Evolutionary conservation across 2,888 invertebrate species (phyloP).

Genomic region (Drosophila kuntzei): DNA sequence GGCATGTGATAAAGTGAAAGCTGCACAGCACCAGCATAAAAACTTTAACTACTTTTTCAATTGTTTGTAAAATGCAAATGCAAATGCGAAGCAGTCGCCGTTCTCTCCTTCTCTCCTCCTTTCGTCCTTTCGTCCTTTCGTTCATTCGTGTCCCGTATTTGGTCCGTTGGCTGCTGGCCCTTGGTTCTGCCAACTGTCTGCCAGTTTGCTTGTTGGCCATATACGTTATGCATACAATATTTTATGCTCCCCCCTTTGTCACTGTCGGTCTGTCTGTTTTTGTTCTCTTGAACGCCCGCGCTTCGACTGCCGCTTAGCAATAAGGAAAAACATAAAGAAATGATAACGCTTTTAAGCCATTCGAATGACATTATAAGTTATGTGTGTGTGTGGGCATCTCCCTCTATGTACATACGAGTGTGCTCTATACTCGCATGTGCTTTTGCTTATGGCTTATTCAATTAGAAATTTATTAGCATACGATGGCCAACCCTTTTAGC

Average conservation of each 20-base stretch:
- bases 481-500: conserved; percentile 29
- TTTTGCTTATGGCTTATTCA: conserved; percentile 68
- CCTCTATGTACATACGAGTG: background rate
- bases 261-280: conserved; percentile 15
- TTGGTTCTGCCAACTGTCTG: conserved; percentile 56
- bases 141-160: conserved; percentile 45
- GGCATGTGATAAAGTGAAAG: conserved; percentile 64
- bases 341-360: conserved; percentile 69
- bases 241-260: conserved; percentile 20
- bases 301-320: conserved; percentile 57
- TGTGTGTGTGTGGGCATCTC: conserved; percentile 31
- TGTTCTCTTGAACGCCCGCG: conserved; percentile 29
- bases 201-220: conserved; percentile 54
- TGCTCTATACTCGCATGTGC: conserved; percentile 8
- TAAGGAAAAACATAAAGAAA: conserved; percentile 70
- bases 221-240: conserved; percentile 75
- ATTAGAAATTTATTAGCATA: conserved; percentile 74
- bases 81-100: conserved; percentile 53
- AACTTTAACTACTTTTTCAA: conserved; percentile 81
- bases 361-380: conserved; percentile 71
- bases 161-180: conserved; percentile 22
- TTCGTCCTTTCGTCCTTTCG: conserved; percentile 20
- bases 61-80: conserved; percentile 81
- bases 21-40: conserved; percentile 60
- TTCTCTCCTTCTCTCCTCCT: conserved; percentile 25